Evolutionary conservation across 2,113 vertebrate species (phyloP).

Genomic region (Etheostoma spectabile): DNA sequence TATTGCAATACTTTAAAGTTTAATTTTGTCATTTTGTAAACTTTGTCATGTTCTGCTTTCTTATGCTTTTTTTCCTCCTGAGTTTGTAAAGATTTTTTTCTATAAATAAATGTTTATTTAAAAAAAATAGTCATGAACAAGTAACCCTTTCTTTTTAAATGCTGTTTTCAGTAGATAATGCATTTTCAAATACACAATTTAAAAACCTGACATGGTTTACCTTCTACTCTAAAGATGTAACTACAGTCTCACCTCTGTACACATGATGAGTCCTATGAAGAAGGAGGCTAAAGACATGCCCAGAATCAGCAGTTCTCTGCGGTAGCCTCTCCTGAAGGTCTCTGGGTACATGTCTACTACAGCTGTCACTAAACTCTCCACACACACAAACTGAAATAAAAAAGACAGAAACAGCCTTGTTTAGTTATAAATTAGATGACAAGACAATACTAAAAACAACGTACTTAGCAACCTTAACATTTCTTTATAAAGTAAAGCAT

Average conservation of each 20-base stretch:
- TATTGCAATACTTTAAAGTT: not conserved
- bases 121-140: not conserved
- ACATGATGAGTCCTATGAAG: conserved; percentile 94
- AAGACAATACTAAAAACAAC: not conserved
- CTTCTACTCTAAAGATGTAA: not conserved
- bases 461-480: not conserved
- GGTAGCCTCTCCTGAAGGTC: conserved; percentile 94
- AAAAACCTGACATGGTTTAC: not conserved
- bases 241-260: conserved; percentile 90
- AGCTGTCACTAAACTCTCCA: conserved; percentile 97
- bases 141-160: not conserved
- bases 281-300: conserved; percentile 92
- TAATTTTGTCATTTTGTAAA: not conserved
- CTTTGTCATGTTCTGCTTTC: not conserved
- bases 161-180: not conserved
- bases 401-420: not conserved
- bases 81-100: not conserved
- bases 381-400: conserved; percentile 92
- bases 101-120: not conserved
- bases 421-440: not conserved
- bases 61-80: no score
- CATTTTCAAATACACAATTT: not conserved
- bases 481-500: not conserved
- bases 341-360: conserved; percentile 98
- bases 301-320: conserved; percentile 94